Base-by-base conservation (phyloP, 2,888 invertebrate species). In the Horisme vitalbata region DNA sequence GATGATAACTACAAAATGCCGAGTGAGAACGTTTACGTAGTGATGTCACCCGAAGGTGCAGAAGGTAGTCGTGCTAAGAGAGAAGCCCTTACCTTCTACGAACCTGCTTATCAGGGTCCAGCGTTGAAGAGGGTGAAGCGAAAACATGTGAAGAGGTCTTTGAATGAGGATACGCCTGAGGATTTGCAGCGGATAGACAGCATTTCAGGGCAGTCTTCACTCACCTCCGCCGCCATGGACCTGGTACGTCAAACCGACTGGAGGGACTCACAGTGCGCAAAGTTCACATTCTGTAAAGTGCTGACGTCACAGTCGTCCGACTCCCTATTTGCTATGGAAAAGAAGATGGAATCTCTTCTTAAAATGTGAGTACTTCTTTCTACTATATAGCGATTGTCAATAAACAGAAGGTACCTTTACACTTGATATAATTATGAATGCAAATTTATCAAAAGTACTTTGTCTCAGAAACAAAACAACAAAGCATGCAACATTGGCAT, bases 251-350 rank as follows among this genome's bases (percentile, higher is more conserved):
- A 83, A 55, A 90, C 91, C 0, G 92, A 94, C 64, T 95, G 95
- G 95, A 91, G 92, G 18, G 93, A 94, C 75, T 94, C 95, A 1
- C 93, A 94, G 39, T 95, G 95, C 70, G 94, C 95, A 2, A 95
- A 95, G 71, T 92, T 91, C 63, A 91, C 95, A 55, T 95, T 95
- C 80, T 95, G 95, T 76, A 93, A 94, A 65, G 93, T 94, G 28
- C 93, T 95, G 90, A 83, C 93, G 26, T 90, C 92, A 45, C 94
- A 94, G 61, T 86, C 92, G 36, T 91, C 92, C 1, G 95, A 95
- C 68, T 93, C 94, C 15, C 83, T 93, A 50, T 91, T 93, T 56
- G 86, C 93, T 28, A 95, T 95, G 95, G 95, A 95, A 83, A 95
- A 95, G 84, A 94, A 94, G 75, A 95, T 95, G 93, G 92, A 93